Evolutionary conservation across 2,797 vertebrate species (phyloP).

Genomic region (Mareca penelope): DNA sequence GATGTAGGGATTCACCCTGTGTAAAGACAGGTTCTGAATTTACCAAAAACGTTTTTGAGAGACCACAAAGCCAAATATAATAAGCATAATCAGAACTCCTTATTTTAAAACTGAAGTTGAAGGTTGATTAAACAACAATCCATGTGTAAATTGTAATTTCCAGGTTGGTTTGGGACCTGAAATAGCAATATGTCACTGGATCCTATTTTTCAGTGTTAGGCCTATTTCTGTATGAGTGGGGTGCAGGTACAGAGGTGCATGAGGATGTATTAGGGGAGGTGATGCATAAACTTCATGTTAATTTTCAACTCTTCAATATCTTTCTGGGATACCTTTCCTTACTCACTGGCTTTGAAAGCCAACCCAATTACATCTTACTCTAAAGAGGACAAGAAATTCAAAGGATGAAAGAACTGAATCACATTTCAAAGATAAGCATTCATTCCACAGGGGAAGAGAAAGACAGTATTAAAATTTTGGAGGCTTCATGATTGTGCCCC

Average conservation of each 20-base stretch:
- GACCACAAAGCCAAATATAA: background rate
- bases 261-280: background rate
- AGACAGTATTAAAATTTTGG: constrained; percentile 14
- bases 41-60: background rate
- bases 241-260: background rate
- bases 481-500: background rate
- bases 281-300: background rate
- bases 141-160: background rate
- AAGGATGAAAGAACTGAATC: background rate
- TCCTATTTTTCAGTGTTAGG: background rate
- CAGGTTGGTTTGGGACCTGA: background rate
- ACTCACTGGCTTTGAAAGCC: background rate
- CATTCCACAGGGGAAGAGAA: background rate
- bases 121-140: background rate
- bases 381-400: background rate
- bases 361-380: background rate
- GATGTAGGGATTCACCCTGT: background rate
- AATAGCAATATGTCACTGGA: background rate
- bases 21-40: background rate
- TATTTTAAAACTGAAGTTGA: background rate
- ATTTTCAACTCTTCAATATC: background rate
- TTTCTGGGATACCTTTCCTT: background rate
- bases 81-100: background rate
- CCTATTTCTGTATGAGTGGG: background rate
- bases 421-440: background rate